Conservation (phyloP, 2,113 vertebrate species). For the Heteronetta atricapilla region DNA sequence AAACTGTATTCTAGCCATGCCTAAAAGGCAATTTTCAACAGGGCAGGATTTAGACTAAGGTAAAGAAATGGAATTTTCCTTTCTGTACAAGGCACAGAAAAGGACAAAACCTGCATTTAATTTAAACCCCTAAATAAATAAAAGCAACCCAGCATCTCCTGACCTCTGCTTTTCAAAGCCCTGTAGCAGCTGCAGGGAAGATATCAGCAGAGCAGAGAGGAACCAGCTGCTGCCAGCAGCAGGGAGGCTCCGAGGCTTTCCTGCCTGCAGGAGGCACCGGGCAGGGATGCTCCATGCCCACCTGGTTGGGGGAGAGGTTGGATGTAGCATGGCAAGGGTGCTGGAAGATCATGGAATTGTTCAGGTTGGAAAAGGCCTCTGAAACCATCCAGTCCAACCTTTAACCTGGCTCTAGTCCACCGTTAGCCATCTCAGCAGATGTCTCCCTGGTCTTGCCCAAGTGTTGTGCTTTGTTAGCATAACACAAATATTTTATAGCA, state of each 20-base stretch:
- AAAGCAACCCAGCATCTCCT: background rate
- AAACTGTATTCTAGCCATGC: background rate
- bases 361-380: too few species aligned
- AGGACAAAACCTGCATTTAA: background rate
- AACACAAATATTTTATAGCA: background rate
- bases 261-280: background rate
- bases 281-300: background rate
- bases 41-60: background rate
- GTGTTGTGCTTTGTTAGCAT: background rate
- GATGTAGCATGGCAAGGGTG: background rate
- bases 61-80: background rate
- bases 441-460: rapidly evolving
- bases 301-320: background rate
- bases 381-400: too few species aligned
- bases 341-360: background rate
- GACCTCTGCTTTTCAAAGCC: background rate
- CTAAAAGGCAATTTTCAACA: background rate
- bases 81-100: background rate
- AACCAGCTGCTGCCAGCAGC: background rate
- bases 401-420: too few species aligned
- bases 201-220: background rate
- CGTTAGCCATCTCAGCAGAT: too few species aligned
- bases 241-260: background rate
- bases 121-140: background rate
- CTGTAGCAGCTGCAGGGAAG: background rate